Base-by-base conservation (phyloP, 2,797 vertebrate genomes). In the Crenuchus spilurus region DNA sequence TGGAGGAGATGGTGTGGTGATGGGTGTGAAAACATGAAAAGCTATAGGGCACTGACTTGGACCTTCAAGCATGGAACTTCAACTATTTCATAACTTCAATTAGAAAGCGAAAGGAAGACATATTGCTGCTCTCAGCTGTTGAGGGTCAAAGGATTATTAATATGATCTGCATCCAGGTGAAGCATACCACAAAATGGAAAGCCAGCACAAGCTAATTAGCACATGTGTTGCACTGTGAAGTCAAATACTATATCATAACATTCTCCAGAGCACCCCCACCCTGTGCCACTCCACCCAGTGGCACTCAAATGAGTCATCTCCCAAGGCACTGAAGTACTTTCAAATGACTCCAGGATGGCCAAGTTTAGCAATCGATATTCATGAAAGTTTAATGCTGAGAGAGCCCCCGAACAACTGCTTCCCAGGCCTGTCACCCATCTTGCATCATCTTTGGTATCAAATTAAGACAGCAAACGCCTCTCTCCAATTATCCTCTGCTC, bases 321-420 rank as follows among this genome's bases (percentile, higher is more conserved):
- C 76, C 68, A 60, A 35, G 41, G 61, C 35, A 24, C 42, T 13
- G 58, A 57, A 64, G 70, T 37, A 58, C 61, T 35, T 30, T 70
- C 52, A 10, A 54, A 54, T 39, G 75, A 74, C 77, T 61, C 64
- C 18, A 37, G 22, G 62, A 55, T 49, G 57, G 37, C 42, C 42
- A 37, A 44, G 46, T 77, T 71, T 72, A 64, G 58, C 65, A 73
- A 79, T 70, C 60, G 74, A 82, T 80, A 72, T 76, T 81, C 74
- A 75, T 74, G 60, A 72, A 83, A 77, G 18, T 82, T 74, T 78
- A 72, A 84, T 79, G 74, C 20, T 13, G 26, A 77, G 67, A 20
- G 71, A 24, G 39, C 65, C 72, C 74, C 62, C 66, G 8, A 42
- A 58, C 60, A 62, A 60, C 72, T 74, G 77, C 22, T 31, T 10